Evolutionary conservation across 2,888 invertebrate species (phyloP), one percentile per base, ranked within the genome.

Genomic region (Tricholauxania praeusta): DNA sequence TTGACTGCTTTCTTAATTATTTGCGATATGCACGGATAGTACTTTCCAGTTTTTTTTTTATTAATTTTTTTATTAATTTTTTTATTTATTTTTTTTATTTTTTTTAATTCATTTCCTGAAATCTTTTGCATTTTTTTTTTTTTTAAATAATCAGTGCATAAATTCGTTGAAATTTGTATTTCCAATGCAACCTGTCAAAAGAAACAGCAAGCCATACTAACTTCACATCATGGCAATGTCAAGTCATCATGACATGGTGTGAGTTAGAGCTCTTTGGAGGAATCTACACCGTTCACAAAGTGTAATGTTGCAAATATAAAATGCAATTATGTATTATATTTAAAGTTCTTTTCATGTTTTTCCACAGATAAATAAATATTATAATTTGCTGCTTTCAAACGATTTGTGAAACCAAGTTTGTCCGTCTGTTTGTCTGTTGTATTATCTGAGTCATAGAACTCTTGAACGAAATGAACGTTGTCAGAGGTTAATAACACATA

Each of bases 401-500:
- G 28, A 64, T 51, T 64, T 64, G 64, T 64, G 49, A 51, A 63
- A 63, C 63, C 10, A 63, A 63, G 49, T 47, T 12, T 22, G 28
- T 28, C 28, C 28, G 28, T 28, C 28, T 28, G 28, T 28, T 28
- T 48, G 28, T 57, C 19, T 22, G 57, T 28, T n/a, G 57, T 22
- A 5, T 63, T 63, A 39, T 39, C 49, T 63, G 48, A 19, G 51
- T 28, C 22, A 28, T 48, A 22, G 22, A 17, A 64, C 64, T 28
- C 49, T 22, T 15, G 51, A 8, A 14, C 64, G 51, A 15, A 32
- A 10, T 4, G 39, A 39, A n/a, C 62, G n/a, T 49, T 49, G 63
- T 17, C 63, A 17, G 49, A 66, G 66, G 66, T 66, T 53, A 66
- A 66, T 66, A 66, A 66, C 66, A 53, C 32, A 53, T 39, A 15